phyloP scores from a whole-genome alignment of 2,888 invertebrate species.

The Scaptomyza polygonia region DNA sequence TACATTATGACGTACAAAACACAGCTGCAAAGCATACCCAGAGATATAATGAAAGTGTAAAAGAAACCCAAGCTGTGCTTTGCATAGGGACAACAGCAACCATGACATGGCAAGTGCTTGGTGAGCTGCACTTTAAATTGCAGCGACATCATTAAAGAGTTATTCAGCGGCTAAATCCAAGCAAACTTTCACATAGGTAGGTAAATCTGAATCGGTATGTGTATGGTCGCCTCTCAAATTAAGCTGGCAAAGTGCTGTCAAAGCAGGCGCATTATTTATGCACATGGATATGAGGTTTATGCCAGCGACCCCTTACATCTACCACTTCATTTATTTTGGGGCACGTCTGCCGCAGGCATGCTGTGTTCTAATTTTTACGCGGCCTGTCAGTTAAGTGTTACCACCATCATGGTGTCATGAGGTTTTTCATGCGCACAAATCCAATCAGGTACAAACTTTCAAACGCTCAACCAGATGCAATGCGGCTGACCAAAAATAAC shows the following conservation, averaged over 20 bases:
- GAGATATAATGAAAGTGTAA: neutral
- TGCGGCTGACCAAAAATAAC: neutral
- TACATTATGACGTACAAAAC: neutral
- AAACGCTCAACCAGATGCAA: neutral
- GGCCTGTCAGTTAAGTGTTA: conserved; percentile 4
- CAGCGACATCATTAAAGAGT: conserved; percentile 60
- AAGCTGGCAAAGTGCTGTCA: conserved; percentile 60
- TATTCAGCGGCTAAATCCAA: neutral
- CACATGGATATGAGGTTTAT: conserved; percentile 19
- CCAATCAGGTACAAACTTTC: conserved; percentile 38
- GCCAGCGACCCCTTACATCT: conserved; percentile 13
- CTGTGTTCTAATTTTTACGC: conserved; percentile 20
- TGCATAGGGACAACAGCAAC: neutral
- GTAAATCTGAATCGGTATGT: neutral
- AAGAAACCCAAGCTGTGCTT: neutral
- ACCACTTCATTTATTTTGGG: conserved; percentile 17
- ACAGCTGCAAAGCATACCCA: neutral
- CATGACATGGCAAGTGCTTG: conserved; percentile 28
- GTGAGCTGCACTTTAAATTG: conserved; percentile 52
- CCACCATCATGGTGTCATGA: neutral
- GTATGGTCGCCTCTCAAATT: conserved; percentile 55
- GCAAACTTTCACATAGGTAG: no score
- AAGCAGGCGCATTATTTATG: conserved; percentile 50
- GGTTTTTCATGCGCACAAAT: conserved; percentile 13
- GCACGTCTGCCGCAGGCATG: conserved; percentile 24